A percentile compares a stretch with the other conserved stretches of the same genome.
phyloP scores from a whole-genome alignment of 2,797 vertebrate genomes.

The Enteromius fasciolatus region DNA sequence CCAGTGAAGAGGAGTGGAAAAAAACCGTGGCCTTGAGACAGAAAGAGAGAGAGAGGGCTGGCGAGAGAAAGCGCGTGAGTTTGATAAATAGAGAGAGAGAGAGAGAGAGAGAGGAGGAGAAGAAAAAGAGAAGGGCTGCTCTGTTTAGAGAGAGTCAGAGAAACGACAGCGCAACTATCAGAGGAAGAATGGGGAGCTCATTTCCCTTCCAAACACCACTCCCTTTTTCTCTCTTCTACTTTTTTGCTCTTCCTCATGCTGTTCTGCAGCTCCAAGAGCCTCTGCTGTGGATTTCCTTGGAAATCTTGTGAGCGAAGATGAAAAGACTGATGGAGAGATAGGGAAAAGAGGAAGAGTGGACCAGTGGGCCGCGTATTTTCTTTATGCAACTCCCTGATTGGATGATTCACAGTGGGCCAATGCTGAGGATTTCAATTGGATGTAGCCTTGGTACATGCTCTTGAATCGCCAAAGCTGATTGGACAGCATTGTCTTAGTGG shows the following conservation, averaged over 20 bases:
- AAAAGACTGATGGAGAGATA: slow-evolving; percentile 27
- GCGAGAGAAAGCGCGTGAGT: slow-evolving; percentile 40
- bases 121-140: slow-evolving; percentile 71
- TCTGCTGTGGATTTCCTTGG: slow-evolving; percentile 49
- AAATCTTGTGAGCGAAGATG: slow-evolving; percentile 28
- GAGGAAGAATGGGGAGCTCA: slow-evolving; percentile 73
- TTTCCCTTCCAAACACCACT: slow-evolving; percentile 32
- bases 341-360: slow-evolving; percentile 14
- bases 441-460: slow-evolving; percentile 67
- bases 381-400: slow-evolving; percentile 14
- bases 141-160: slow-evolving; percentile 72
- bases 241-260: slow-evolving; percentile 24
- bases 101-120: slow-evolving; percentile 61
- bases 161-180: slow-evolving; percentile 74
- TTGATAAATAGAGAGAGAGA: slow-evolving; percentile 53
- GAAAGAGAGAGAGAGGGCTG: slow-evolving; percentile 28
- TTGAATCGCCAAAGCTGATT: slow-evolving; percentile 68
- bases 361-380: not conserved
- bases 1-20: slow-evolving; percentile 75
- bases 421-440: slow-evolving; percentile 65
- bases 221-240: slow-evolving; percentile 21
- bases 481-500: slow-evolving; percentile 59
- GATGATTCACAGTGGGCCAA: slow-evolving; percentile 1
- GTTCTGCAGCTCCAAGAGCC: slow-evolving; percentile 18
- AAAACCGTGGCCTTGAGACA: slow-evolving; percentile 64